Base-by-base conservation (phyloP, 2,888 invertebrate species). In the Nephrocerus scutellatus region DNA sequence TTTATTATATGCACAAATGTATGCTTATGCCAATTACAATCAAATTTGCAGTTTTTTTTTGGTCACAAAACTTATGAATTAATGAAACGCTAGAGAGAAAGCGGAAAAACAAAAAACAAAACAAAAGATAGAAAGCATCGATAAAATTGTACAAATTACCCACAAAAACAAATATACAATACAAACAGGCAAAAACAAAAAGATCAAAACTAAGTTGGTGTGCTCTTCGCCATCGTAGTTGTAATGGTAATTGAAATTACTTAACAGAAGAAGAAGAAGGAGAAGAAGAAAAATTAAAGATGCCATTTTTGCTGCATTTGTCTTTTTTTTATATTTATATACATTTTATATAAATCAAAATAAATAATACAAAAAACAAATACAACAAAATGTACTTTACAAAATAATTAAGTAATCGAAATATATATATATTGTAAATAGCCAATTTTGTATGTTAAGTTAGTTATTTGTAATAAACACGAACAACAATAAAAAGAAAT, bases 51-150 rank as follows among this genome's bases (percentile, higher is more conserved):
- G n/a, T n/a, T n/a, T n/a, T n/a, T n/a, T n/a, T n/a, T n/a, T n/a
- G n/a, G n/a, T n/a, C n/a, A n/a, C n/a, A n/a, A n/a, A n/a, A n/a
- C n/a, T n/a, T 12, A 14, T 32, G 32, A 38, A 40, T 43, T 32
- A 39, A 41, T 36, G 41, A 42, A 41, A 21, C 43, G 43, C 46
- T 46, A 46, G 46, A 46, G n/a, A n/a, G n/a, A n/a, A n/a, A n/a
- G n/a, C n/a, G n/a, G n/a, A n/a, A n/a, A n/a, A n/a, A n/a, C n/a
- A n/a, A n/a, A n/a, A n/a, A n/a, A n/a, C n/a, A n/a, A n/a, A n/a
- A n/a, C n/a, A n/a, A n/a, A n/a, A n/a, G n/a, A n/a, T n/a, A n/a
- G n/a, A n/a, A n/a, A n/a, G n/a, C n/a, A n/a, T n/a, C n/a, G n/a
- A n/a, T n/a, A n/a, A n/a, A n/a, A n/a, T n/a, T n/a, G n/a, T n/a